Base-by-base conservation (phyloP, 2,797 vertebrate genomes). In the Coilia nasus region DNA sequence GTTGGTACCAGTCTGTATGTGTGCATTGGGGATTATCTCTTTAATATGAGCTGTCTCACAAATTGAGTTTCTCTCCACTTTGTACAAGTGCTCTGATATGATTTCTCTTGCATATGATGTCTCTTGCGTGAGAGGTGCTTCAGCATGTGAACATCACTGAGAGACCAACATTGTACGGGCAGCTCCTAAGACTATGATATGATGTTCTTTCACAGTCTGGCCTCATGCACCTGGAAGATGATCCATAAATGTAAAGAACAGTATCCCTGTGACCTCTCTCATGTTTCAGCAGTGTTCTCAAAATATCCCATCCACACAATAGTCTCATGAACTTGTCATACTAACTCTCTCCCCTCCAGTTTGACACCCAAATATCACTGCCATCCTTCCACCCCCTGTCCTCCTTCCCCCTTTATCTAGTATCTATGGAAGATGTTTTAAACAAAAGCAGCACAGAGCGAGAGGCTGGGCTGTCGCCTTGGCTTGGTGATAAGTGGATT, bases 401-500 rank as follows among this genome's bases (percentile, higher is more conserved):
- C 4, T 15, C 15, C 4, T 25, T 5, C 25, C 12, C 62, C n/a
- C 12, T 15, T 71, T 71, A 71, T 71, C 64, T 71, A 6, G 31
- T 41, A 44, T 78, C 71, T 78, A 35, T 78, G 71, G 71, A 78
- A 78, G 71, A 78, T 44, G 71, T 41, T 31, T 78, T 78, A 11
- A 44, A 78, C 35, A 78, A 41, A 44, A 78, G 0, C 71, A 9
- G 64, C 12, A n/a, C 5, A 15, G 31, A 31, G 64, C 25, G 64
- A 71, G 64, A 31, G 64, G 14, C 64, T 71, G 28, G 11, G 25
- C 25, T 15, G 25, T 31, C 15, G 64, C 15, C 71, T 44, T 41
- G 71, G 35, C 71, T 44, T 9, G 31, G 71, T 44, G 71, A 78
- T 78, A 78, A 78, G 71, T 78, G 71, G 71, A 78, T 78, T 78